Percentiles rank a stretch among this genome's conserved stretches.
Conservation (phyloP, 1,140 invertebrate species). For the Rhizoglyphus robini region DNA sequence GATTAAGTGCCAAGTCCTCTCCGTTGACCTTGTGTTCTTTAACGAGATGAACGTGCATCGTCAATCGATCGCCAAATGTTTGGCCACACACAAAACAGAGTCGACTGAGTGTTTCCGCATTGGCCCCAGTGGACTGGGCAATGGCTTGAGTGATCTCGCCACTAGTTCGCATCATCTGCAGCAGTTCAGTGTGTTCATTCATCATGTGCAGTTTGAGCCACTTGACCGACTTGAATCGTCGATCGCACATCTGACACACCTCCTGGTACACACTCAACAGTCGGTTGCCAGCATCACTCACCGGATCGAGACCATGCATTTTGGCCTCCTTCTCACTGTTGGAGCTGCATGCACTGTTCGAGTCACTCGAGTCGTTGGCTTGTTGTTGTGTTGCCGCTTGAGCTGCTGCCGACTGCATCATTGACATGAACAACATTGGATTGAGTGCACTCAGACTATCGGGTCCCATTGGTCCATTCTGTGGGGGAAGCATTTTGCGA, state of each 20-base stretch:
- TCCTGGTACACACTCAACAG: slow-evolving; percentile 49
- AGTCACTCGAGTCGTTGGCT: neutral
- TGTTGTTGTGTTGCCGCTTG: neutral
- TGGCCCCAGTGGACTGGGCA: neutral
- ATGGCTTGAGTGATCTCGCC: neutral
- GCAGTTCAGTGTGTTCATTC: slow-evolving; percentile 60
- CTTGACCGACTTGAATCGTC: slow-evolving; percentile 72
- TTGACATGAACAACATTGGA: neutral
- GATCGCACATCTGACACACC: slow-evolving; percentile 68
- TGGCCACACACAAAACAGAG: slow-evolving; percentile 40
- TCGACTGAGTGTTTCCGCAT: neutral
- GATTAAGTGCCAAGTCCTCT: slow-evolving; percentile 27
- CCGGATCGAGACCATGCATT: neutral
- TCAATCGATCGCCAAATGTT: slow-evolving; percentile 37
- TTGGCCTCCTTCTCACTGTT: neutral
- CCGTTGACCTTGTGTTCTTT: slow-evolving; percentile 37
- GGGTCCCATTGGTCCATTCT: neutral
- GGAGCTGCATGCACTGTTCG: neutral
- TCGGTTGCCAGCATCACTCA: neutral
- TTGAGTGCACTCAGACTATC: neutral
- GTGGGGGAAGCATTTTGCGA: neutral
- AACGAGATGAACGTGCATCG: slow-evolving; percentile 43
- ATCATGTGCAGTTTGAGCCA: slow-evolving; percentile 76
- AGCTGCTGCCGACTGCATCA: neutral
- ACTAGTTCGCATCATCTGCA: neutral